phyloP scores from a whole-genome alignment of 2,113 vertebrate species.

The Xiphorhynchus elegans region DNA sequence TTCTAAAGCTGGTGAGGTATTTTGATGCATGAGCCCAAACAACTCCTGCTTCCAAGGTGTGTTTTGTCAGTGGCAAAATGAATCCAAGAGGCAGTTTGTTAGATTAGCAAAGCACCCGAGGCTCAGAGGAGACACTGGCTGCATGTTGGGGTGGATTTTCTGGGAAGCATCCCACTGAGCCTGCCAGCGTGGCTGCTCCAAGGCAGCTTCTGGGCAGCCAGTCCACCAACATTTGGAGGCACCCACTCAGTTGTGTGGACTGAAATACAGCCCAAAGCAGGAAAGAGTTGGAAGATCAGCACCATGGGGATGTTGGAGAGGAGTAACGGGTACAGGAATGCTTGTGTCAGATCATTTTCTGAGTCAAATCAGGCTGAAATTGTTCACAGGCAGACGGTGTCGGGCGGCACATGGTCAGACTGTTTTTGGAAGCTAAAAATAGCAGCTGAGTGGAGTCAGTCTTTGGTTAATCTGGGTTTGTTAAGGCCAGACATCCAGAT shows the following conservation, averaged over 20 bases:
- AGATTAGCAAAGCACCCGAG: neutral
- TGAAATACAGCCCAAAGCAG: accelerated
- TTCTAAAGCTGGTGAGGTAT: neutral
- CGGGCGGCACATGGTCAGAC: accelerated
- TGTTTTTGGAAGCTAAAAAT: neutral
- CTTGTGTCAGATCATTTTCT: neutral
- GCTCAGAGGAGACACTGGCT: accelerated
- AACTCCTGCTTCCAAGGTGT: neutral
- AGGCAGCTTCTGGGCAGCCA: neutral
- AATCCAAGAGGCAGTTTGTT: neutral
- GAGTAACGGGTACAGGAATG: accelerated
- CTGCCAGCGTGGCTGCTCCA: neutral
- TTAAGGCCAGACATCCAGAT: neutral
- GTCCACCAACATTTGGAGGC: accelerated
- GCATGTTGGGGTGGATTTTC: neutral
- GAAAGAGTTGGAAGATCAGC: neutral
- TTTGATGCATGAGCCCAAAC: neutral
- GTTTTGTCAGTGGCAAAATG: neutral
- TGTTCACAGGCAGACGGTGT: neutral
- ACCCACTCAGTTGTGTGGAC: accelerated
- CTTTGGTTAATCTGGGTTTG: neutral
- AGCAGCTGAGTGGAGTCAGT: neutral
- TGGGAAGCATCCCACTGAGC: neutral
- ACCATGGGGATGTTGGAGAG: accelerated
- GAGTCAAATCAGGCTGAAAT: neutral